A percentile compares a stretch with the other conserved stretches of the same genome.
Evolutionary conservation across 2,888 invertebrate species (phyloP).

Genomic region (Epirrhoe tristata): DNA sequence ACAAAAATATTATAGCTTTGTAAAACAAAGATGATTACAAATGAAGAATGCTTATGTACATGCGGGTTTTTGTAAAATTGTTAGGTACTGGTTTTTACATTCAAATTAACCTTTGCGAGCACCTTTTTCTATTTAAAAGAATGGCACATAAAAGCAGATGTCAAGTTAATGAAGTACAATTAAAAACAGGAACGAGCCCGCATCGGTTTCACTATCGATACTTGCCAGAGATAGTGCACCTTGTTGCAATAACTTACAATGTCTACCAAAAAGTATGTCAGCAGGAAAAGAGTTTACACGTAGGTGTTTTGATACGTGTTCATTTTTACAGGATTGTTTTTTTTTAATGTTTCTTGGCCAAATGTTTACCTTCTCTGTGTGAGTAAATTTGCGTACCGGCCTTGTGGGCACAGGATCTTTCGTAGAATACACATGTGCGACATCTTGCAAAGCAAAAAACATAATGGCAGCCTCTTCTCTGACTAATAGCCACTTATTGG

Average conservation of each 20-base stretch:
- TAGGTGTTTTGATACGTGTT: background rate
- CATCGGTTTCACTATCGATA: constrained; percentile 31
- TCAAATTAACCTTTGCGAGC: background rate
- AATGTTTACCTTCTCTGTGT: constrained; percentile 14
- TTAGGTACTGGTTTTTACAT: background rate
- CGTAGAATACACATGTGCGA: constrained; percentile 75
- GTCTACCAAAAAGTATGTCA: constrained; percentile 1
- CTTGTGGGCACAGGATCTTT: constrained; percentile 69
- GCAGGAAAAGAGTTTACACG: background rate
- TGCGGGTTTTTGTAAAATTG: background rate
- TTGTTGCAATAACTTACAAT: constrained; percentile 7
- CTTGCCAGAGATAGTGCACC: constrained; percentile 18
- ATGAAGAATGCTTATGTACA: background rate
- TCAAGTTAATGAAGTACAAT: constrained; percentile 35
- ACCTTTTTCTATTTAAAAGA: constrained; percentile 14
- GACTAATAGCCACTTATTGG: constrained; percentile 55
- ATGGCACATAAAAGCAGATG: constrained; percentile 31
- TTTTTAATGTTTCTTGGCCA: background rate
- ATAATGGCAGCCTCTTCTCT: constrained; percentile 50
- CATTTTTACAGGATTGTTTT: background rate
- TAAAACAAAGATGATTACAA: background rate
- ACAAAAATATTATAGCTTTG: background rate
- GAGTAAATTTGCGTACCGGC: constrained; percentile 44
- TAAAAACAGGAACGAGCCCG: constrained; percentile 44
- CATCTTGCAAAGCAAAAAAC: constrained; percentile 67